Evolutionary conservation across 2,888 invertebrate genomes (phyloP).

Genomic region (Melipona beecheii): DNA sequence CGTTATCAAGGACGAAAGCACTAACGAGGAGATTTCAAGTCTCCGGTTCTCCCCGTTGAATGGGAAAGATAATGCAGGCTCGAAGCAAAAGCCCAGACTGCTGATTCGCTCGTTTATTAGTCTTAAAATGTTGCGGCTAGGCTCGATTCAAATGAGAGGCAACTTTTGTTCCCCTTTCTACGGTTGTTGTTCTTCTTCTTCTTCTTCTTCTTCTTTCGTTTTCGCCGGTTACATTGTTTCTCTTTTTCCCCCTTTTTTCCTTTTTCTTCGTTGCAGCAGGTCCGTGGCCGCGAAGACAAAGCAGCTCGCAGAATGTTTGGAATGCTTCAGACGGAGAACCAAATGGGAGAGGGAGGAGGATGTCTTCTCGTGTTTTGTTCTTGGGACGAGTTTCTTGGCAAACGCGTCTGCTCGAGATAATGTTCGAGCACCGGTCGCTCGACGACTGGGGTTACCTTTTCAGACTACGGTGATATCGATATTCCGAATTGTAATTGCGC

Average conservation of each 20-base stretch:
- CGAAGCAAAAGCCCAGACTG: neutral
- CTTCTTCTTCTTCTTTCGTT: neutral
- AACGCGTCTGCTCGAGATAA: conserved; percentile 6
- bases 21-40: conserved; percentile 35
- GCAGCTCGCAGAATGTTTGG: neutral
- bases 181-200: neutral
- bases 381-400: conserved; percentile 14
- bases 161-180: conserved; percentile 19
- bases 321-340: conserved; percentile 7
- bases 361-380: neutral
- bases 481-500: neutral
- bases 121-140: conserved; percentile 23
- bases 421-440: neutral
- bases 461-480: neutral
- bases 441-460: neutral
- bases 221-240: conserved; percentile 1
- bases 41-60: conserved; percentile 20
- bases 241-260: too few species aligned
- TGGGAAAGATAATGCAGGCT: conserved; percentile 14
- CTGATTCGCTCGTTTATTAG: conserved; percentile 25
- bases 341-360: neutral
- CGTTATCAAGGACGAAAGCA: neutral
- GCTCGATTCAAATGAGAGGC: conserved; percentile 23
- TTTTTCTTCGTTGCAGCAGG: neutral
- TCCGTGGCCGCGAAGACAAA: conserved; percentile 20